Conservation (phyloP, 1,140 invertebrate genomes). For the Amyelois transitella region DNA sequence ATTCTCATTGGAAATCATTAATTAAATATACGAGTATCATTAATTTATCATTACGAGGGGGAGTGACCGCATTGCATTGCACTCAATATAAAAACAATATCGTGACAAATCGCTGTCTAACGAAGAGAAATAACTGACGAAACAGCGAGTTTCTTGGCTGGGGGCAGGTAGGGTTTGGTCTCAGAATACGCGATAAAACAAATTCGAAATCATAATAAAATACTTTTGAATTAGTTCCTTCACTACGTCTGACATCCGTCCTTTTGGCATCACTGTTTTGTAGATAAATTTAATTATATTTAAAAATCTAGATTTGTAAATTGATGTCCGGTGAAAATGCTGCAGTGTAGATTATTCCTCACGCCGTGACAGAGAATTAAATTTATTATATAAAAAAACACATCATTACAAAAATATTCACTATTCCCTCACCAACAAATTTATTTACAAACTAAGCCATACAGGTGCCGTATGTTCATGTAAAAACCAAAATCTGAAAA, state of each 20-base stretch:
- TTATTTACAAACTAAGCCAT: too few relatives aligned
- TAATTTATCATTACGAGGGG: neutral
- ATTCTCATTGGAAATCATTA: neutral
- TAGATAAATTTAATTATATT: too few relatives aligned
- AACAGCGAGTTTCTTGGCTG: conserved; percentile 46
- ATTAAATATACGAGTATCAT: neutral
- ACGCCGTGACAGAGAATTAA: too few relatives aligned
- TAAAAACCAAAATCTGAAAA: neutral
- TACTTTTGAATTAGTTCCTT: neutral
- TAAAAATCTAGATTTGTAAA: too few relatives aligned
- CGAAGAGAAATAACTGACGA: conserved; percentile 69
- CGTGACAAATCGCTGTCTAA: conserved; percentile 69
- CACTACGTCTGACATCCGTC: too few relatives aligned
- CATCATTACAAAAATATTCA: too few relatives aligned
- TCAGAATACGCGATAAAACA: neutral
- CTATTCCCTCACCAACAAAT: too few relatives aligned
- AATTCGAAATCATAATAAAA: neutral
- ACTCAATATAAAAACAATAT: conserved; percentile 72
- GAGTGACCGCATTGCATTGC: conserved; percentile 12
- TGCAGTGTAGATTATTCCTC: too few relatives aligned
- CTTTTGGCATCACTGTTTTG: too few relatives aligned
- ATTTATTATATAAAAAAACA: too few relatives aligned
- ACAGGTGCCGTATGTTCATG: too few relatives aligned
- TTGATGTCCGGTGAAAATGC: too few relatives aligned
- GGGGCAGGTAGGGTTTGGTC: conserved; percentile 28